Base-by-base conservation (phyloP, 1,140 invertebrate genomes). In the Drosophila quadrilineata region DNA sequence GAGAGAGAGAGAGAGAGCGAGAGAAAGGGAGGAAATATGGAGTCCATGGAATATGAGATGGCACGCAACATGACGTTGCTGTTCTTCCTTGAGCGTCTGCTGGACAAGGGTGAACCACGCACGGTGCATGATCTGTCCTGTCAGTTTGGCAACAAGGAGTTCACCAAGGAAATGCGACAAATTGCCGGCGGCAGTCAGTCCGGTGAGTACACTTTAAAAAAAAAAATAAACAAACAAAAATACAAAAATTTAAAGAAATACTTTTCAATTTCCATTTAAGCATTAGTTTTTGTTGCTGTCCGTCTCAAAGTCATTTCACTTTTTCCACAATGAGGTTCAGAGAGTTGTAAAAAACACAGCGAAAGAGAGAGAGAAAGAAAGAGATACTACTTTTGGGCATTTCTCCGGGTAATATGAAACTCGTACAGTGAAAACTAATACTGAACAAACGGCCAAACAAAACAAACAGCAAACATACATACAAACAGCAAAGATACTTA, bases 71-170 rank as follows among this genome's bases (percentile, higher is more conserved):
- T 97, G 93, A 98, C 98, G 56, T 92, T 99, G 60, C 92, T 99
- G 74, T 99, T 99, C 91, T 98, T 98, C 91, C 94, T 98, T 80
- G 98, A 99, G 91, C 94, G 96, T 87, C 91, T 99, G 50, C 93
- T 98, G 92, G 97, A 98, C 89, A 98, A 98, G 91, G 95, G 95
- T 62, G 96, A 96, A 89, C 96, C 96, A 54, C 93, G 98, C 87
- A 98, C 97, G 36, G 92, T 99, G 67, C 98, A 99, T 90, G 98
- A 99, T 91, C 92, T 99, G 56, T 97, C 96, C 87, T 99, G 98
- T 91, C 97, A 98, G 90, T 98, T 98, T 91, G 97, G 97, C 77
- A 96, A 96, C 58, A 98, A 97, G 91, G 96, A 96, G 46, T 98
- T 98, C 88, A 97, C 96, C 2, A 97, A 97, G 92, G 96, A 98